These are phyloP conservation scores for Ennomos fuscantarius DNA, from an alignment of 2,888 invertebrate species.

Conservation along the genomic window DNA sequence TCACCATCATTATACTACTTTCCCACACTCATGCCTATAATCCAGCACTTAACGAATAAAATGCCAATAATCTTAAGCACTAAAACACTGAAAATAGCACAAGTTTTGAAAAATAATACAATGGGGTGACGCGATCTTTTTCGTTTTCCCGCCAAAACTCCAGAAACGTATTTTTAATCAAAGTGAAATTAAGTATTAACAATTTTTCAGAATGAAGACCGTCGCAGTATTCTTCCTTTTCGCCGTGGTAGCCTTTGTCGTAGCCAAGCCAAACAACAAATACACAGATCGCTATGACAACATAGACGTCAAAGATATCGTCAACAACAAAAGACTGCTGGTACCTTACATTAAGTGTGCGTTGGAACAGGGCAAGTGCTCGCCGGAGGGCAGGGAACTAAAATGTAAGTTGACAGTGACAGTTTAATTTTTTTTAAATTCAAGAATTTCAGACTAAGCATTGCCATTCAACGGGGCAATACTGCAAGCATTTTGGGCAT, in stretches of 20 bases:
- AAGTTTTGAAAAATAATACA: too few species aligned
- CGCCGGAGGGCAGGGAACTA: constrained; percentile 87
- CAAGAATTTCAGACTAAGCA: too few species aligned
- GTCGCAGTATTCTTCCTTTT: constrained; percentile 53
- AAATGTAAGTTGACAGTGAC: constrained; percentile 84
- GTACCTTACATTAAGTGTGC: constrained; percentile 87
- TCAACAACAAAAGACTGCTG: constrained; percentile 86
- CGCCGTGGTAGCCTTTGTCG: constrained; percentile 46
- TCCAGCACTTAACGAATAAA: too few species aligned
- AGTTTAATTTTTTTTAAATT: background rate
- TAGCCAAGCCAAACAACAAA: constrained; percentile 40
- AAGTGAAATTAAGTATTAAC: background rate
- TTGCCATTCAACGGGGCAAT: too few species aligned
- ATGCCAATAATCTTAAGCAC: too few species aligned
- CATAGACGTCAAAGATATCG: constrained; percentile 87
- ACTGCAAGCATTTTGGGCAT: too few species aligned
- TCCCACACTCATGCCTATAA: too few species aligned
- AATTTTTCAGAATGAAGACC: constrained; percentile 48
- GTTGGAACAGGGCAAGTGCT: constrained; percentile 85
- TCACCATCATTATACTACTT: too few species aligned
- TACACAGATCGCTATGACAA: constrained; percentile 89
- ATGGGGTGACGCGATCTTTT: too few species aligned
- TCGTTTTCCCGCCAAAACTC: too few species aligned
- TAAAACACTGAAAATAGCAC: too few species aligned
- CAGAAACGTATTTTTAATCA: too few species aligned